Conservation (phyloP, 2,797 vertebrate species). For the Ctenochaetus hawaiiensis region DNA sequence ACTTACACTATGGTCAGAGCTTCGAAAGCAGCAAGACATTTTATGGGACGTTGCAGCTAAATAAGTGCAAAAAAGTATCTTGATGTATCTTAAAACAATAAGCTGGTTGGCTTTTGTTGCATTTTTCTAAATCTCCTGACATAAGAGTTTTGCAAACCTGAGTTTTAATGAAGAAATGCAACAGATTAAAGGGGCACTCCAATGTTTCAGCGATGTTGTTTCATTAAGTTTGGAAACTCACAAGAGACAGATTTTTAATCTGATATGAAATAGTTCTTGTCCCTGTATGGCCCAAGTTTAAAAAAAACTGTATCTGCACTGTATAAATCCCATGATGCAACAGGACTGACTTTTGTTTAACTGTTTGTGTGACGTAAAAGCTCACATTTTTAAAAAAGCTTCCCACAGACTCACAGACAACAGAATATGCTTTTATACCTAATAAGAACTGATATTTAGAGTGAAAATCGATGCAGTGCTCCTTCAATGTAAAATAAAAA, state of each 20-base stretch:
- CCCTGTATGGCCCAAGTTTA: neutral
- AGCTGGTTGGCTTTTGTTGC: neutral
- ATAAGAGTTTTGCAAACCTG: neutral
- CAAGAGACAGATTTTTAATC: neutral
- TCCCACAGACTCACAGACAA: neutral
- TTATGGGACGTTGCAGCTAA: slow-evolving; percentile 14
- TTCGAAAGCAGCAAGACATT: slow-evolving; percentile 36
- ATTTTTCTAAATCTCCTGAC: neutral
- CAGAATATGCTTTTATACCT: neutral
- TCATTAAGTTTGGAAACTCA: neutral
- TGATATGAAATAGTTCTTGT: too few relatives aligned
- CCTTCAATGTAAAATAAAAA: neutral
- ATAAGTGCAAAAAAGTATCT: slow-evolving; percentile 9
- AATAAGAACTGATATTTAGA: neutral
- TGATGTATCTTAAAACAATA: slow-evolving; percentile 2
- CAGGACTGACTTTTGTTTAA: neutral
- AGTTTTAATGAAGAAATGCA: neutral
- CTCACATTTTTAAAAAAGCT: slow-evolving; percentile 1
- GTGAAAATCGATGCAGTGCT: neutral
- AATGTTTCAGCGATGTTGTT: neutral
- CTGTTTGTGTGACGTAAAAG: neutral
- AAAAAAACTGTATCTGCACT: neutral
- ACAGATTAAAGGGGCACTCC: neutral
- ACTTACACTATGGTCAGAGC: slow-evolving; percentile 45
- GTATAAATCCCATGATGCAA: neutral